Evolutionary conservation across 1,140 invertebrate genomes (phyloP).

Genomic region (Drosophila dunni): DNA sequence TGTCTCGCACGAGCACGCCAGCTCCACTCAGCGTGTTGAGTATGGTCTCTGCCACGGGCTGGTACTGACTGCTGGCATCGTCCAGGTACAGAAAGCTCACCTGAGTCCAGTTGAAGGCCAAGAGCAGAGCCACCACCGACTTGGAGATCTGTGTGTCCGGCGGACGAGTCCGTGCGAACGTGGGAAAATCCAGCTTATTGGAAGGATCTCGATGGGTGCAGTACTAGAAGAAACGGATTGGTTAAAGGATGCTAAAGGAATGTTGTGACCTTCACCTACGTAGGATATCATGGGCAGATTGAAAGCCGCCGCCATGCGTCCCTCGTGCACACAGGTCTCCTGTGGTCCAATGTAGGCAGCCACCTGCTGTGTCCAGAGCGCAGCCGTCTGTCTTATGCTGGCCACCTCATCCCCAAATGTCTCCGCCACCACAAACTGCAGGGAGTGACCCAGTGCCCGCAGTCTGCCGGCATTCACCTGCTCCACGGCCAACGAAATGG

Average conservation of each 20-base stretch:
- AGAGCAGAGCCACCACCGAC: slow-evolving; percentile 92
- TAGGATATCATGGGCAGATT: slow-evolving; percentile 95
- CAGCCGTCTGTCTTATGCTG: slow-evolving; percentile 93
- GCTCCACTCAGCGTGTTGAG: slow-evolving; percentile 87
- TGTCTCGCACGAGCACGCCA: slow-evolving; percentile 89
- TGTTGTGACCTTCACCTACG: slow-evolving; percentile 86
- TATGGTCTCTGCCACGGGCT: slow-evolving; percentile 90
- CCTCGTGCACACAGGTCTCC: slow-evolving; percentile 97
- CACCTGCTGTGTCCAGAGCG: slow-evolving; percentile 93
- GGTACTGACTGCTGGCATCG: slow-evolving; percentile 88
- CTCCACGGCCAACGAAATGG: slow-evolving; percentile 92
- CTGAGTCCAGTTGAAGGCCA: slow-evolving; percentile 93
- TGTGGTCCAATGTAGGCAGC: slow-evolving; percentile 97
- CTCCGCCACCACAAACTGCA: slow-evolving; percentile 94
- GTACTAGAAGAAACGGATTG: slow-evolving; percentile 86
- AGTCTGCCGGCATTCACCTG: slow-evolving; percentile 89
- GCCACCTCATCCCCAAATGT: slow-evolving; percentile 95
- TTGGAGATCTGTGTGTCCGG: slow-evolving; percentile 97
- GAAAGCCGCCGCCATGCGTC: slow-evolving; percentile 96
- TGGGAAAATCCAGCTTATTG: slow-evolving; percentile 94
- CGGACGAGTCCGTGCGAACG: slow-evolving; percentile 96
- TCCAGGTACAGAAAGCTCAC: slow-evolving; percentile 90
- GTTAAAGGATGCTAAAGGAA: too few relatives aligned
- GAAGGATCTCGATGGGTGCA: slow-evolving; percentile 94
- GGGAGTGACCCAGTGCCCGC: slow-evolving; percentile 87